Conservation (phyloP, 2,113 vertebrate species). For the Protomyctophum bolini region DNA sequence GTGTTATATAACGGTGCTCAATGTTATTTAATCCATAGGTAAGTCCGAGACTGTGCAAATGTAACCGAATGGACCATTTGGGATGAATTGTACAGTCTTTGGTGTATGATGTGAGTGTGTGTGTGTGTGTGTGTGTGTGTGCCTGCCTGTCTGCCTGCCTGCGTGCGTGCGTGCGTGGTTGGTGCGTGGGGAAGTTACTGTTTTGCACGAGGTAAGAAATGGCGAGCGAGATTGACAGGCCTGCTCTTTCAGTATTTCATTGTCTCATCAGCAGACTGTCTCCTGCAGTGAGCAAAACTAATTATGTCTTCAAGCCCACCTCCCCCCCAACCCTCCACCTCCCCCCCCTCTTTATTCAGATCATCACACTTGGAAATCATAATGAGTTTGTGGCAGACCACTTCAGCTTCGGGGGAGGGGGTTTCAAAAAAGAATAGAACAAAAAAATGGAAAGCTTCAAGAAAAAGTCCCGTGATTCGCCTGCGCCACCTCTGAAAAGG, state of each 20-base stretch:
- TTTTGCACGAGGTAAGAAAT: constrained; percentile 65
- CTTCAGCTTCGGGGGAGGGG: constrained; percentile 46
- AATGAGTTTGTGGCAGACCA: constrained; percentile 74
- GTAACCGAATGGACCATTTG: no score
- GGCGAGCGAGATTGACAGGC: constrained; percentile 68
- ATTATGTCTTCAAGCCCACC: constrained; percentile 78
- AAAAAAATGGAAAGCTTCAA: constrained; percentile 10
- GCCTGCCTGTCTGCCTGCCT: no score
- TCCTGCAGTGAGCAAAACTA: constrained; percentile 80
- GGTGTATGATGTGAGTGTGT: no score
- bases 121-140: no score
- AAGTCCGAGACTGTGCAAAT: no score
- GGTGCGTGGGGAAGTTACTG: constrained; percentile 6
- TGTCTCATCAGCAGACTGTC: constrained; percentile 79
- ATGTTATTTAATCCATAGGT: no score
- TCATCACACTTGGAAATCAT: constrained; percentile 75
- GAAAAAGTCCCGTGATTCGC: constrained; percentile 53
- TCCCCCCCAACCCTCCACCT: constrained; percentile 47
- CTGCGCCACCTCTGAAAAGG: constrained; percentile 49
- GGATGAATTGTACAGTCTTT: no score
- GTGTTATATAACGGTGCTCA: no score
- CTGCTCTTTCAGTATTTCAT: constrained; percentile 69
- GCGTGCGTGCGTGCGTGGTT: no score
- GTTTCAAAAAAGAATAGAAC: constrained; percentile 12
- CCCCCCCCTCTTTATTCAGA: constrained; percentile 66